Conservation (phyloP, 2,113 vertebrate genomes). For the Chroicocephalus ridibundus region DNA sequence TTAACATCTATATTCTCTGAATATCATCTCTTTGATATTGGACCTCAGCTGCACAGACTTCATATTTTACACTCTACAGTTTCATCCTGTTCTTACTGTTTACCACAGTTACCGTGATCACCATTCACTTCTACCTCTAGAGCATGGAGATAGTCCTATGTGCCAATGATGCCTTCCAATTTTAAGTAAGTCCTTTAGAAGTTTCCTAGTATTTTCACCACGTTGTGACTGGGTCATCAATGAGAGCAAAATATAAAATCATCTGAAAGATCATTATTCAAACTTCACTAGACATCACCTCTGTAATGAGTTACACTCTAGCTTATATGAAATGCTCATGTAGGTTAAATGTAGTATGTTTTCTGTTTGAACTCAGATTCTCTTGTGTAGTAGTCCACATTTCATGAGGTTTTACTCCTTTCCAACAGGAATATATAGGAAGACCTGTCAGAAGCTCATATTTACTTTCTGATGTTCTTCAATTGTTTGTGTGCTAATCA, state of each 20-base stretch:
- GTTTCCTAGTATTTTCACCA: background rate
- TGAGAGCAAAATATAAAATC: background rate
- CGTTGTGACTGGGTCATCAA: background rate
- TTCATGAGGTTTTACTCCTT: background rate
- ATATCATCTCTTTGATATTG: background rate
- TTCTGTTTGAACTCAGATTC: background rate
- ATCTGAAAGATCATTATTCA: background rate
- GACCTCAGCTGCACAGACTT: background rate
- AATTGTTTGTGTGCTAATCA: background rate
- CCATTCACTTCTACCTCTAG: background rate
- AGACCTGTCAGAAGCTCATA: fast-evolving
- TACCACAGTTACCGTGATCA: background rate
- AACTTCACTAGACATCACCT: background rate
- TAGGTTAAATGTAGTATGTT: background rate
- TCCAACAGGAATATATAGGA: background rate
- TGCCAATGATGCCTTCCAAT: background rate
- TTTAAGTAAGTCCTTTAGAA: background rate
- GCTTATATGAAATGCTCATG: background rate
- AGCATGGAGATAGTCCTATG: background rate
- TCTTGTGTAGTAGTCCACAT: background rate
- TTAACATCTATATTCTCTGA: background rate
- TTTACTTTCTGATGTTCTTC: background rate
- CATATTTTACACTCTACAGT: background rate
- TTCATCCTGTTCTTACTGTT: background rate
- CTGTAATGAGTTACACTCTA: background rate